Evolutionary conservation across 1,140 invertebrate species (phyloP).

Genomic region (Argopecten irradians): DNA sequence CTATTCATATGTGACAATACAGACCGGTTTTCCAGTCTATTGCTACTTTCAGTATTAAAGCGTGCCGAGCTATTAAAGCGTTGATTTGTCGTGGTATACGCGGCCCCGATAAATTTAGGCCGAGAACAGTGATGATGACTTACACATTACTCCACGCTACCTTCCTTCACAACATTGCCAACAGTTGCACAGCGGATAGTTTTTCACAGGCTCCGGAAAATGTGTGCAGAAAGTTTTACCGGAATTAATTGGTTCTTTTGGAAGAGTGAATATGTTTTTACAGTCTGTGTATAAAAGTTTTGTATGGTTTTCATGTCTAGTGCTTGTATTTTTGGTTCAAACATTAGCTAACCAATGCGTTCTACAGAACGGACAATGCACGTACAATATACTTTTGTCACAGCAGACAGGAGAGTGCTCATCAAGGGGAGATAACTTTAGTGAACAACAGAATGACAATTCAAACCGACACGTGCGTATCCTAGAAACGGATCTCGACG

Average conservation of each 20-base stretch:
- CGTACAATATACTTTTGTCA: constrained; percentile 46
- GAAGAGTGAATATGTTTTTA: background rate
- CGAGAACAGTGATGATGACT: background rate
- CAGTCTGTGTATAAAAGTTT: background rate
- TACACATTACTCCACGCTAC: background rate
- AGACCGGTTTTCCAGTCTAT: background rate
- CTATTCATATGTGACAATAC: background rate
- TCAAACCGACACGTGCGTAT: constrained; percentile 39
- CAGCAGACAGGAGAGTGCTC: constrained; percentile 28
- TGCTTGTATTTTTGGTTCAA: background rate
- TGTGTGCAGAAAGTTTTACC: constrained; percentile 16
- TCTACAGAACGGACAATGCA: constrained; percentile 42
- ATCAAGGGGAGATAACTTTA: background rate
- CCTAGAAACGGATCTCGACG: constrained; percentile 54
- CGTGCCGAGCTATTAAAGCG: background rate
- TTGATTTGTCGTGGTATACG: background rate
- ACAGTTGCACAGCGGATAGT: background rate
- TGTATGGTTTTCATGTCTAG: background rate
- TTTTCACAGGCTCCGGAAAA: constrained; percentile 5
- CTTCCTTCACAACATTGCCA: background rate
- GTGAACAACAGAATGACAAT: constrained; percentile 50
- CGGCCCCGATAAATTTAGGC: background rate
- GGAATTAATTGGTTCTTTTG: background rate
- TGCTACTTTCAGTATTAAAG: background rate
- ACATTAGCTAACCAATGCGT: constrained; percentile 32